Base-by-base conservation (phyloP, 35 echinoderm and acorn worm species). In the Acanthaster planci region DNA sequence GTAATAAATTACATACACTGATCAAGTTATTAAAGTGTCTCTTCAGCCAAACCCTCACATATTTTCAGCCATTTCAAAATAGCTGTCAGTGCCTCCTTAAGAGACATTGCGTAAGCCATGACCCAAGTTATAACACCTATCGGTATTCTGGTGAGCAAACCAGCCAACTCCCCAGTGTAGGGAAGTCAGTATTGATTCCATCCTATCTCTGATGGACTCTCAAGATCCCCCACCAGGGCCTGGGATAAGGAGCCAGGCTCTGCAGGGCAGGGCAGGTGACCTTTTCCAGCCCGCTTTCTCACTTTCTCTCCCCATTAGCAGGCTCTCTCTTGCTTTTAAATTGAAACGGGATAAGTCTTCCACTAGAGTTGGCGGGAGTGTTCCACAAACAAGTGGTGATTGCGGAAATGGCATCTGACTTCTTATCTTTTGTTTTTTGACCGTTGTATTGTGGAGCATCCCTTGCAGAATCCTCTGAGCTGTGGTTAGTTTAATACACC, bases 301-400 rank as follows among this genome's bases (percentile, higher is more conserved):
- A 14, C 64, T 27, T 72, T 67, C 64, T 72, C 19, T 29, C 29
- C 8, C 29, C 30, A n/a, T 35, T 15, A 47, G 42, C 42, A 47
- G 42, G 2, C 64, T 35, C 23, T 34, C 64, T 72, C 64, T 29
- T 16, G 64, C 64, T 72, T 72, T 34, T 8, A 2, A 72, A 35
- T 72, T 72, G 64, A 31, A 72, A 72, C 34, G 64, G 64, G 64
- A 72, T 72, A 72, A 72, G 64, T 72, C 64, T 34, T 72, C 30
- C 34, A 36, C 2, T 8, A 29, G 64, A 34, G 64, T 34, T 30
- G 64, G 26, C n/a, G 26, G 29, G 64, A 72, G 64, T 72, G 64
- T 72, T 72, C 64, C 64, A 72, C 64, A 72, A 72, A 72, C 64
- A 72, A 2, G 0, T 26, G 23, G 26, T 72, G 64, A 72, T 72